phyloP scores from a whole-genome alignment of 2,113 vertebrate species.

The Platysternon megacephalum region DNA sequence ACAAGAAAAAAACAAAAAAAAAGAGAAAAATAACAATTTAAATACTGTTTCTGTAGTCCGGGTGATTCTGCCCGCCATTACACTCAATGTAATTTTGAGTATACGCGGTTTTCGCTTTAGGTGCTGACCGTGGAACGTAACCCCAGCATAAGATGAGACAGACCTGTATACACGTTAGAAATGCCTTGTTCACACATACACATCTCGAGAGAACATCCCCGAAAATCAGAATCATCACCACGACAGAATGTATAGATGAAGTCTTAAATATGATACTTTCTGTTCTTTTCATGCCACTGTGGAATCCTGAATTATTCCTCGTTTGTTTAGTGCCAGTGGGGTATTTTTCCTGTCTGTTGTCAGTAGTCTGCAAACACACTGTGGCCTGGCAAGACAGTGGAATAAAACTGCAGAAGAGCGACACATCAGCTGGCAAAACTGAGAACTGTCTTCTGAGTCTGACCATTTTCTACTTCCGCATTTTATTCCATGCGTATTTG shows the following conservation, averaged over 20 bases:
- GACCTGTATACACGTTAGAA: not conserved
- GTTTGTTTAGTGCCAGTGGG: not conserved
- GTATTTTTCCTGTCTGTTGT: not conserved
- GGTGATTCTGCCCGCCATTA: too few species aligned
- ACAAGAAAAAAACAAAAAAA: too few species aligned
- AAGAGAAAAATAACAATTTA: too few species aligned
- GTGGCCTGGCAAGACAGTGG: not conserved
- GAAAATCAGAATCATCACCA: not conserved
- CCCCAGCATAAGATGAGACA: too few species aligned
- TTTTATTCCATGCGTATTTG: not conserved
- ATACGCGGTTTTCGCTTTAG: too few species aligned
- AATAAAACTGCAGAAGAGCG: not conserved
- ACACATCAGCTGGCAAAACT: not conserved
- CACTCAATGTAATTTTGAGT: too few species aligned
- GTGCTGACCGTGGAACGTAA: too few species aligned
- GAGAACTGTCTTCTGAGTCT: not conserved
- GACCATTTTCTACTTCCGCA: not conserved
- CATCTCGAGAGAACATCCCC: not conserved
- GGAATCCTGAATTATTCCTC: not conserved
- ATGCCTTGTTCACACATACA: not conserved
- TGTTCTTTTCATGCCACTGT: fast-evolving
- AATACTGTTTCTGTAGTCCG: too few species aligned
- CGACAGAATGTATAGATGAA: not conserved
- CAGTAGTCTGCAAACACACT: not conserved
- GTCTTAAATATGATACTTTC: not conserved